These are phyloP conservation scores for Axea sp. DNA, from an alignment of 2,888 invertebrate genomes.

Conservation along the genomic window DNA sequence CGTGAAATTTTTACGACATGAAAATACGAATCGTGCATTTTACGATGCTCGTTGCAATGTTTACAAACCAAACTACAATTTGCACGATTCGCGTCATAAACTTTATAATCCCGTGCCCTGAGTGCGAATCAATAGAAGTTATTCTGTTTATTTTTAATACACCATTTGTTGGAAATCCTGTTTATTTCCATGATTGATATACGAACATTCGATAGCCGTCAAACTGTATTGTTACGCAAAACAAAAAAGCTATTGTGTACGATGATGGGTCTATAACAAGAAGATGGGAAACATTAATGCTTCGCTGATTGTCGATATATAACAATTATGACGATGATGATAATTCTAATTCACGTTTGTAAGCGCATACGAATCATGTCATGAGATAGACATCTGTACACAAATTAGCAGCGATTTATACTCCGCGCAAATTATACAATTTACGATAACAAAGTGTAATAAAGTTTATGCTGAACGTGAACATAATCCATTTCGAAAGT, in stretches of 20 bases:
- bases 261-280: slow-evolving; percentile 39
- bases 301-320: slow-evolving; percentile 41
- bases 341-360: slow-evolving; percentile 47
- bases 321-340: slow-evolving; percentile 50
- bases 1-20: background rate
- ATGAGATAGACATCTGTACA: slow-evolving; percentile 46
- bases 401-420: slow-evolving; percentile 52
- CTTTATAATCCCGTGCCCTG: background rate
- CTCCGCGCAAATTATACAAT: slow-evolving; percentile 30
- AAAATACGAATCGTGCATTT: background rate
- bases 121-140: slow-evolving; percentile 1
- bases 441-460: slow-evolving; percentile 48
- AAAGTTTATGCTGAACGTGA: slow-evolving; percentile 22
- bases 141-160: slow-evolving; percentile 20
- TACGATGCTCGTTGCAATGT: background rate
- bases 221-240: slow-evolving; percentile 22
- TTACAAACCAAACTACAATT: slow-evolving; percentile 1
- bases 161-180: slow-evolving; percentile 13
- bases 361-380: slow-evolving; percentile 43
- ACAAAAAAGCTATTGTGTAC: slow-evolving; percentile 41
- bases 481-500: too few relatives aligned
- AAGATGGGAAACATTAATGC: slow-evolving; percentile 46
- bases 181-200: slow-evolving; percentile 33
- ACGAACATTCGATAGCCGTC: slow-evolving; percentile 32
- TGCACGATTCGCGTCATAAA: slow-evolving; percentile 1